Percentiles rank a stretch among this genome's conserved stretches.
phyloP scores from a whole-genome alignment of 1,140 invertebrate genomes.

The Wiebesia pumilae region DNA sequence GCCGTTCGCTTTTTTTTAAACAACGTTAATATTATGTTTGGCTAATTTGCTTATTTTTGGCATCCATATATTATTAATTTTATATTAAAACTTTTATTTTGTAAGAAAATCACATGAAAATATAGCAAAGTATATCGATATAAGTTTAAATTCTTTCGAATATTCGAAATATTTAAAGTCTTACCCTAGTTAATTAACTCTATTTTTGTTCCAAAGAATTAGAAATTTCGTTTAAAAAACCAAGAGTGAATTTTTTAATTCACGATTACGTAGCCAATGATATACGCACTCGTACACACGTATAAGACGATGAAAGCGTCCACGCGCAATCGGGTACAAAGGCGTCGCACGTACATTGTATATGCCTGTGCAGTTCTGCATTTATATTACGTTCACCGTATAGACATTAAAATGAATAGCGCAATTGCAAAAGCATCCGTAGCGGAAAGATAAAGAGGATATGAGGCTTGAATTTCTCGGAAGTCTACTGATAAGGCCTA shows the following conservation, averaged over 20 bases:
- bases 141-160: neutral
- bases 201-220: neutral
- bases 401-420: neutral
- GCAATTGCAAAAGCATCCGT: neutral
- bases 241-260: too few species aligned
- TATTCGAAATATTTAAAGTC: neutral
- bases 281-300: too few species aligned
- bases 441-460: neutral
- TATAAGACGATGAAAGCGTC: too few species aligned
- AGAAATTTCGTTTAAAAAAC: neutral
- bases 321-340: neutral
- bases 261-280: too few species aligned
- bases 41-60: neutral
- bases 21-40: neutral
- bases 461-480: constrained; percentile 1
- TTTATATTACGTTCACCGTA: neutral
- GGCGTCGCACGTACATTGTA: neutral
- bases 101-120: neutral
- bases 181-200: neutral
- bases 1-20: neutral
- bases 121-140: neutral
- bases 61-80: neutral
- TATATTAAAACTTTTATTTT: neutral
- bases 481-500: constrained; percentile 5
- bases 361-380: neutral